These are phyloP conservation scores for Alouatta palliata DNA, from an alignment of 2,113 vertebrate genomes.

Conservation along the genomic window DNA sequence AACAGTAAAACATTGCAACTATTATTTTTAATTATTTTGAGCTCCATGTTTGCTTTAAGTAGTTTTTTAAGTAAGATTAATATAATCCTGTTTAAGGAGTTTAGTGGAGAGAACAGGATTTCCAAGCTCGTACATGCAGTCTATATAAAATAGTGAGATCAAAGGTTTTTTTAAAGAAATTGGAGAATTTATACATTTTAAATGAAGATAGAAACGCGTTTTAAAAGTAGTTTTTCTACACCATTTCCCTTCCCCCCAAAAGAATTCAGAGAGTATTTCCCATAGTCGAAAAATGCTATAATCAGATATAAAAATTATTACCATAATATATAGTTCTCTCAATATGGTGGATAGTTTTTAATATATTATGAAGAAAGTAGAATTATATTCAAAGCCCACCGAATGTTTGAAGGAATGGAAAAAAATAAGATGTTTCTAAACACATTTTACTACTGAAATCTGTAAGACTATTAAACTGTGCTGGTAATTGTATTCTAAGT, in stretches of 20 bases:
- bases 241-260: neutral
- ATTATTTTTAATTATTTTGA: slow-evolving; percentile 21
- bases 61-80: slow-evolving; percentile 7
- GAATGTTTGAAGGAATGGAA: slow-evolving; percentile 53
- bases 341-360: slow-evolving; percentile 74
- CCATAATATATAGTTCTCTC: slow-evolving; percentile 57
- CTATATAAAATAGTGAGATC: slow-evolving; percentile 27
- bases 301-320: slow-evolving; percentile 61
- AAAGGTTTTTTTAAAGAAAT: slow-evolving; percentile 46
- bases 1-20: slow-evolving; percentile 40
- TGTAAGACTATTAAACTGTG: slow-evolving; percentile 42
- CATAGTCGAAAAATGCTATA: slow-evolving; percentile 57
- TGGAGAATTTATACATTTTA: slow-evolving; percentile 17
- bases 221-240: slow-evolving; percentile 51
- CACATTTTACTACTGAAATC: slow-evolving; percentile 54
- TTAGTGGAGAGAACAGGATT: slow-evolving; percentile 27
- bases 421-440: slow-evolving; percentile 36
- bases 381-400: neutral
- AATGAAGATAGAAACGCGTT: slow-evolving; percentile 38
- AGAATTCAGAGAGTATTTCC: slow-evolving; percentile 60
- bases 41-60: neutral
- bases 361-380: slow-evolving; percentile 55
- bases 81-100: neutral
- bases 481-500: slow-evolving; percentile 25
- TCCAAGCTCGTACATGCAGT: slow-evolving; percentile 48